phyloP scores from a whole-genome alignment of 1,140 invertebrate species.

The Trichonephila clavata region DNA sequence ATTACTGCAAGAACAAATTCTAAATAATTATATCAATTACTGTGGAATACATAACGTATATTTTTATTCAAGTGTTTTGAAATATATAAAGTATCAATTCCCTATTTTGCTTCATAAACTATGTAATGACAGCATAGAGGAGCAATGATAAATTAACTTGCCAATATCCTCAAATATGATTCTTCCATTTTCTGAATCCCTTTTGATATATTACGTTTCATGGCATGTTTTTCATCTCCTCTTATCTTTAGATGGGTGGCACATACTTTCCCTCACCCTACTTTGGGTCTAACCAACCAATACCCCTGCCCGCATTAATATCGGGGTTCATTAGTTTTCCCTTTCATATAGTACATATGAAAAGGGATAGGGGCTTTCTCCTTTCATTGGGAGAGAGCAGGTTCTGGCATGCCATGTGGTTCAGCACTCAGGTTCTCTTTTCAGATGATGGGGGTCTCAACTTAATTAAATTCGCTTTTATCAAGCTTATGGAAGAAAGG shows the following conservation, averaged over 20 bases:
- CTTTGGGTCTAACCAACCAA: slow-evolving; percentile 18
- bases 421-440: background rate
- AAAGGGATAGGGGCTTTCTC: background rate
- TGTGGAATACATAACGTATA: background rate
- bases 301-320: slow-evolving; percentile 58
- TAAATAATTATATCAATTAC: no score
- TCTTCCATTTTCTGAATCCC: background rate
- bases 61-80: background rate
- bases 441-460: background rate
- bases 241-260: background rate
- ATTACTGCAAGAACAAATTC: no score
- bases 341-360: slow-evolving; percentile 17
- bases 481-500: background rate
- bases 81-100: no score
- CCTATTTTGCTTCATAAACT: no score
- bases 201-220: background rate
- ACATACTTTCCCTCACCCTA: slow-evolving; percentile 4
- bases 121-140: no score
- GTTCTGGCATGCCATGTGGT: slow-evolving; percentile 4
- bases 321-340: slow-evolving; percentile 63
- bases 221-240: background rate
- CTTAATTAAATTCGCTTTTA: no score
- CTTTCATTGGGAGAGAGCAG: background rate
- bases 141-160: background rate
- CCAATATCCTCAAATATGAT: background rate